Base-by-base conservation (phyloP, 1,140 invertebrate species). In the Cydia strobilella region DNA sequence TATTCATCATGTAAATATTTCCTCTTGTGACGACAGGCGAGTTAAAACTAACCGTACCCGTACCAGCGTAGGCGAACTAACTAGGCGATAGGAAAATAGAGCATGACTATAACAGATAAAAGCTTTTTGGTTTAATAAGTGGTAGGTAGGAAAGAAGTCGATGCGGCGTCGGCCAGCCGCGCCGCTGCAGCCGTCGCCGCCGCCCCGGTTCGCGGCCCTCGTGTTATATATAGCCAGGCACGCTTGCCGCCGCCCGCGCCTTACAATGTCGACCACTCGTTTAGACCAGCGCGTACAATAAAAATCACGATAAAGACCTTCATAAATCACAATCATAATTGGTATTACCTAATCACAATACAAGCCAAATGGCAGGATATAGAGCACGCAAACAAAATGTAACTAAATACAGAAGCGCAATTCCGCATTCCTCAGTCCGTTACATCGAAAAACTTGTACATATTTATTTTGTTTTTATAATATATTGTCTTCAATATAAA, bases 161-260 rank as follows among this genome's bases (percentile, higher is more conserved):
- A 45, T 39, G 71, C 73, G 73, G 31, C 31, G 65, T 39, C 27
- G 65, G 65, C 12, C 63, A 15, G 15, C 27, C 27, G 62, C 81
- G 74, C 65, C 72, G 79, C 77, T 79, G 78, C 79, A 79, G 74
- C 66, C 72, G 79, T 77, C 79, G 77, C 79, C 82, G 80, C 82
- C 75, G 80, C 76, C 79, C 80, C 80, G 69, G 69, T 48, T 9
- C 85, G 80, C 77, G 86, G 84, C 88, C 88, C 88, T 90, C 88
- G 83, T 81, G 76, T 83, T 91, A 90, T 86, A 90, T 87, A 86
- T 91, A 91, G 88, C 84, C 85, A 80, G 85, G 86, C 89, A 87
- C 86, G 87, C 88, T 81, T 83, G 84, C 85, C 84, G 82, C 81
- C 75, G 39, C 82, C 82, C 82, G 79, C 84, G 82, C 79, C 82